These are phyloP conservation scores for Pseudomyrmex flavicornis DNA, from an alignment of 1,140 invertebrate genomes.

Conservation along the genomic window DNA sequence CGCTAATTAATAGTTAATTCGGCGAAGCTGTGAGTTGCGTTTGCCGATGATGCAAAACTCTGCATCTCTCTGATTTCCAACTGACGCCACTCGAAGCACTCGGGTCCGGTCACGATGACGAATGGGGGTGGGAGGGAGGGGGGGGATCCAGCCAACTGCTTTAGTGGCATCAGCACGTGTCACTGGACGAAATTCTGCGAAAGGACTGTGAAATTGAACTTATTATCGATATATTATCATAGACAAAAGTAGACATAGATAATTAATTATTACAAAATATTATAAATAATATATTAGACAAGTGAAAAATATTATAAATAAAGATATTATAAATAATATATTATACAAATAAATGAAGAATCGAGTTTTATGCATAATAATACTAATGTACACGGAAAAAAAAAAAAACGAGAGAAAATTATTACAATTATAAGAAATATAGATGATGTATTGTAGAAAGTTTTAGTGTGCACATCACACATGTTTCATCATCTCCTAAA, in stretches of 20 bases:
- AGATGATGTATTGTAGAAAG: no score
- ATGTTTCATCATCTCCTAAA: no score
- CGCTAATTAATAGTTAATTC: constrained; percentile 53
- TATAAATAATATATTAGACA: background rate
- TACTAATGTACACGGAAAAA: no score
- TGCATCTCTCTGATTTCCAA: constrained; percentile 1
- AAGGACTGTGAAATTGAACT: background rate
- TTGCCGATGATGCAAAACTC: constrained; percentile 6
- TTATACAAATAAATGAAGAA: background rate
- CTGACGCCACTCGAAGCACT: constrained; percentile 32
- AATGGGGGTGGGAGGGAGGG: background rate
- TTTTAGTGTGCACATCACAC: no score
- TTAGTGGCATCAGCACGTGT: constrained; percentile 36
- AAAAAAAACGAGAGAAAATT: no score
- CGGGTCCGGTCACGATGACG: constrained; percentile 9
- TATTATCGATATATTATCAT: no score
- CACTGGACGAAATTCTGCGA: constrained; percentile 5
- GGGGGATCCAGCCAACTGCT: no score
- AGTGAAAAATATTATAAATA: no score
- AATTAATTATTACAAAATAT: background rate
- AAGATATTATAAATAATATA: background rate
- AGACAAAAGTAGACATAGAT: background rate
- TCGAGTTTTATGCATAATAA: no score
- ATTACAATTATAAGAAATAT: no score
- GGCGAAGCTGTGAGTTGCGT: background rate